Base-by-base conservation (phyloP, 2,113 vertebrate species). In the Prionailurus viverrinus region DNA sequence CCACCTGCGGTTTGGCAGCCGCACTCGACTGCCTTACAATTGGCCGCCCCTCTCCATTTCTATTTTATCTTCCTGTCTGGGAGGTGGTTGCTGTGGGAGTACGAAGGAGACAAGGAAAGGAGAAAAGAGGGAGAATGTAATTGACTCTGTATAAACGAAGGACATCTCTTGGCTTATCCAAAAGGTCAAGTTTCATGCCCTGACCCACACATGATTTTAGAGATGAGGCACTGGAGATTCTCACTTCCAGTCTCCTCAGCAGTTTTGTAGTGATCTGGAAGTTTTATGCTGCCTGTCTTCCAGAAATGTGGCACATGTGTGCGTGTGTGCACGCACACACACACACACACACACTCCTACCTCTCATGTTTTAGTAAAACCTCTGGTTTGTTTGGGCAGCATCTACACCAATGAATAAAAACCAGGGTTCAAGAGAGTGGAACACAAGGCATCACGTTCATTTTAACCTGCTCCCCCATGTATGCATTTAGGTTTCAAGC, bases 1-100 rank as follows among this genome's bases (percentile, higher is more conserved):
- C 58, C 0, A 0, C 83, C 76, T 94, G 92, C 4, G 83, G 96
- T 95, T 81, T 95, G 96, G 97, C 87, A 95, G 94, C 36, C n/a
- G 21, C 33, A 27, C 63, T 19, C 14, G 16, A 87, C 94, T 95
- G 94, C 89, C 53, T 71, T 45, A 45, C 84, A 89, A 3, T 12
- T 61, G 95, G 79, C 86, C 5, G 0, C 9, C 51, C 78, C 71
- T 92, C 95, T 94, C n/a, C 12, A 33, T 76, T 94, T 91, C 80
- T 91, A 18, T 66, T 79, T 93, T 78, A 29, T 96, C 92, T 93
- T 79, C 94, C 76, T 84, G 82, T 71, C 93, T 58, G 71, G 94
- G 85, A 74, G 95, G 85, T 95, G 73, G 41, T 48, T 91, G 74
- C 85, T 11, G 41, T 84, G 89, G 65, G 74, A 81, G 79, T n/a